A percentile compares a stretch with the other conserved stretches of the same genome.
phyloP scores from a whole-genome alignment of 2,888 invertebrate species.

The Galerucella nymphaeae region DNA sequence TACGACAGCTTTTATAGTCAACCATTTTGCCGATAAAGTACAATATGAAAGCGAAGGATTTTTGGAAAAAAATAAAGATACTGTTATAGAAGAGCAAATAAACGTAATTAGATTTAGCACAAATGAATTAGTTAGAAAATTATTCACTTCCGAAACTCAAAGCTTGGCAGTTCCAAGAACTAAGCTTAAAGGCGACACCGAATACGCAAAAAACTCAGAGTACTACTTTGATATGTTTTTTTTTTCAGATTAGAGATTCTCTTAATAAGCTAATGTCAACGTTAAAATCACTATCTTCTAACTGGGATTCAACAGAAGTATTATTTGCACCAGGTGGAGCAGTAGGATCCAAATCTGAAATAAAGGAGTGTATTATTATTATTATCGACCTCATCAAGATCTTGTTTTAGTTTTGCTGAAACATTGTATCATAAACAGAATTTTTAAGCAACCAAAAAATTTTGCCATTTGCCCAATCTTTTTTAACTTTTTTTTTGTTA shows the following conservation, averaged over 20 bases:
- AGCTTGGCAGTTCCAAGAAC: slow-evolving; percentile 60
- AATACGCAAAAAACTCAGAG: slow-evolving; percentile 59
- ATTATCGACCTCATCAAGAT: too few relatives aligned
- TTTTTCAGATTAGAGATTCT: too few relatives aligned
- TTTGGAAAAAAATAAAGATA: slow-evolving; percentile 97
- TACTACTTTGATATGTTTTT: too few relatives aligned
- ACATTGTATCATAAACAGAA: too few relatives aligned
- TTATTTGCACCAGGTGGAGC: background rate
- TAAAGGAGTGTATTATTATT: too few relatives aligned
- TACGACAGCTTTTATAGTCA: slow-evolving; percentile 84
- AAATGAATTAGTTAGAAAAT: slow-evolving; percentile 66
- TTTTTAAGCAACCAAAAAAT: too few relatives aligned
- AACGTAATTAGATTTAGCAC: slow-evolving; percentile 73
- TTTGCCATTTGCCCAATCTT: too few relatives aligned
- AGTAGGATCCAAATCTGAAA: background rate
- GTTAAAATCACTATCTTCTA: background rate
- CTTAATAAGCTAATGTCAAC: too few relatives aligned
- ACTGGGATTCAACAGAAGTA: background rate
- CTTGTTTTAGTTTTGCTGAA: too few relatives aligned
- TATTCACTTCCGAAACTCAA: slow-evolving; percentile 64
- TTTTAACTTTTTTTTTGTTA: too few relatives aligned
- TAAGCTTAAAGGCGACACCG: slow-evolving; percentile 63
- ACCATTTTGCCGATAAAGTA: slow-evolving; percentile 97
- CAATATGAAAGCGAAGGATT: slow-evolving; percentile 93
- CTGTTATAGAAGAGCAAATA: slow-evolving; percentile 94